Evolutionary conservation across 23 tunicate species (phyloP).

Genomic region (Halocynthia aurantium): DNA sequence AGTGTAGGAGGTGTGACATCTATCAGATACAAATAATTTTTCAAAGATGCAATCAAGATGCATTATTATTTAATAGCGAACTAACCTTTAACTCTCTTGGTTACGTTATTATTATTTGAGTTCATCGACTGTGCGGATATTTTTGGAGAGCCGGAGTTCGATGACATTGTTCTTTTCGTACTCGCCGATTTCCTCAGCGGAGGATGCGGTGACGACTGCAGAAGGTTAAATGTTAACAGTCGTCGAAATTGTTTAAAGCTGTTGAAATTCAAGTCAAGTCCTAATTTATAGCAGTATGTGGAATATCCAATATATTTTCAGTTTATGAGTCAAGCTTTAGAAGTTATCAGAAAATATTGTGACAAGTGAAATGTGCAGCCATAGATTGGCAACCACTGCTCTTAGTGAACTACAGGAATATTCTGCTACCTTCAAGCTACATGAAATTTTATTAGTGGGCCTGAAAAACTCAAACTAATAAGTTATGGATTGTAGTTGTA

Average conservation of each 20-base stretch:
- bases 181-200: neutral
- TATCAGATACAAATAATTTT: neutral
- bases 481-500: no score
- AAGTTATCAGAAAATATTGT: no score
- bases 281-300: no score
- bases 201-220: neutral
- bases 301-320: no score
- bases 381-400: no score
- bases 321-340: no score
- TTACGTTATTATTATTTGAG: slow-evolving; percentile 2
- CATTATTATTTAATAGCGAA: neutral
- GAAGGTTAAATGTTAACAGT: neutral
- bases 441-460: no score
- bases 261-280: no score
- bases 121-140: neutral
- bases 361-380: no score
- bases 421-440: no score
- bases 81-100: neutral
- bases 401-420: no score
- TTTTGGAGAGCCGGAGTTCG: neutral
- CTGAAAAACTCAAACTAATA: no score
- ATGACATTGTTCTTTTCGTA: neutral
- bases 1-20: neutral
- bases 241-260: neutral
- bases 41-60: neutral